Evolutionary conservation across 2,888 invertebrate species (phyloP), one percentile per base, ranked within the genome.

Genomic region (Phytoseiulus persimilis): DNA sequence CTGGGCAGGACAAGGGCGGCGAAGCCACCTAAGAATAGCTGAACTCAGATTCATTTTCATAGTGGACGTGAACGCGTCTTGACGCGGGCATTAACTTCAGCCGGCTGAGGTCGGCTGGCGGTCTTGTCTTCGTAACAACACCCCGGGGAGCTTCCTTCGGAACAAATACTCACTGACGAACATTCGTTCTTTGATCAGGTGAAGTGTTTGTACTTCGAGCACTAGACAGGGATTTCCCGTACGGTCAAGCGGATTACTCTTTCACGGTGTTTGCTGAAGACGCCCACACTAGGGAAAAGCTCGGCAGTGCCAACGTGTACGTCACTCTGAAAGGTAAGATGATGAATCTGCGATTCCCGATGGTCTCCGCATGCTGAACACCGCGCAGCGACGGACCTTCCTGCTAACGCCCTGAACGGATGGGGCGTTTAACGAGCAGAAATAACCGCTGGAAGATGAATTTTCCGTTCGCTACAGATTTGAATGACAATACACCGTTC

Each of bases 401-500:
- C 65, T 65, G 65, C 18, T 65, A 9, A 39, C 39, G 9, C 18
- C 18, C 28, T 6, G 18, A 14, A 6, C 65, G 65, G 65, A 65
- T 2, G 23, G 65, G 5, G 65, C 5, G 2, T 23, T 6, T 23
- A 28, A 18, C 5, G 65, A 65, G 65, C 1, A 14, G 65, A 14
- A 6, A 23, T 65, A 65, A 65, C 18, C 65, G 65, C 65, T 28
- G 65, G 18, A 65, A 65, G 28, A 65, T 65, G 65, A 65, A 65
- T 32, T 6, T 33, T 23, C 6, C 6, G 32, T 87, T 32, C 45
- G n/a, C 11, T 39, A 1, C 32, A 87, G 87, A 87, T 87, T 87
- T 87, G 32, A 87, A 87, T 87, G 93, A 93, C 91, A 93, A 93
- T 91, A 91, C 91, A 0, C 93, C 93, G 0, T 91, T 92, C 83